Conservation (phyloP, 2,888 invertebrate genomes). For the Tenodera sinensis region DNA sequence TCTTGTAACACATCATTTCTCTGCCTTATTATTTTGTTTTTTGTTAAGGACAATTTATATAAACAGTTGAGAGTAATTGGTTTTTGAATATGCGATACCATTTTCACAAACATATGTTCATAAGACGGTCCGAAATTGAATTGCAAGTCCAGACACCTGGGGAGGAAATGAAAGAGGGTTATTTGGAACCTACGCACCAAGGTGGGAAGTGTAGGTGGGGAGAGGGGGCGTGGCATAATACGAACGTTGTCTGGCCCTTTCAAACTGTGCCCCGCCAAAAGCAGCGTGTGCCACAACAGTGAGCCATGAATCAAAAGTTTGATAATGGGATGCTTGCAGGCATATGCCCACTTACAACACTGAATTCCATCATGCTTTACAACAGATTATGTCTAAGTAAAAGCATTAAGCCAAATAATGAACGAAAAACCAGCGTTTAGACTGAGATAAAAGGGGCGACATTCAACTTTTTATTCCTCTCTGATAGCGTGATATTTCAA, state of each 20-base stretch:
- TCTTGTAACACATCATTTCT: too few species aligned
- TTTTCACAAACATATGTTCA: too few species aligned
- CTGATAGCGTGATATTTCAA: too few species aligned
- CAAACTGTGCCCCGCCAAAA: conserved; percentile 21
- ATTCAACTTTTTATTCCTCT: too few species aligned
- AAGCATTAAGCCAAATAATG: too few species aligned
- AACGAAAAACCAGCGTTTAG: too few species aligned
- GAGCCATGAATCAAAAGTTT: background rate
- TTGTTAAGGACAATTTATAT: too few species aligned
- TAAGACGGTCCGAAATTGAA: too few species aligned
- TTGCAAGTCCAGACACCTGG: background rate
- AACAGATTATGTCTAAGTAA: too few species aligned
- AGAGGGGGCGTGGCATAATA: conserved; percentile 6
- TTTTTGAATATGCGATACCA: background rate
- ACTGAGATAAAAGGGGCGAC: too few species aligned
- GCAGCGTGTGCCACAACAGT: conserved; percentile 4
- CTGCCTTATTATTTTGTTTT: too few species aligned
- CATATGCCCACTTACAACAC: background rate
- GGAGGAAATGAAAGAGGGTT: background rate
- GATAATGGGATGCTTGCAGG: background rate
- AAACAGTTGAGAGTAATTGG: too few species aligned
- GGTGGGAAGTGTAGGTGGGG: background rate
- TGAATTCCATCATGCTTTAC: background rate
- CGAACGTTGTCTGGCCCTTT: conserved; percentile 20
- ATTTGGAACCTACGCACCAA: background rate